phyloP scores from a whole-genome alignment of 2,113 vertebrate genomes.

The Panurus biarmicus region DNA sequence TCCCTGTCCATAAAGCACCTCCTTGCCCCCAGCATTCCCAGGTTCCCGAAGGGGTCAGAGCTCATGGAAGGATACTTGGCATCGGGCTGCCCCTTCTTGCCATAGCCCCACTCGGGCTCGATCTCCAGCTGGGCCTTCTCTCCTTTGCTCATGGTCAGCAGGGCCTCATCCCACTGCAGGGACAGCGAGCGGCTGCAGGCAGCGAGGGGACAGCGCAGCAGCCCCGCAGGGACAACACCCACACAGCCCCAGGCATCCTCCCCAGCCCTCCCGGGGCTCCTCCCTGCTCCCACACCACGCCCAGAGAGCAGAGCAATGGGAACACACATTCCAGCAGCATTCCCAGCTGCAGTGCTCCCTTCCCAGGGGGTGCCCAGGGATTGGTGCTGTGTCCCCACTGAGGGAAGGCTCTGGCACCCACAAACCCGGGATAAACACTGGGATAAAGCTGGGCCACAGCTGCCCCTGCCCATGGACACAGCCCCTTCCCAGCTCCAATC shows the following conservation, averaged over 20 bases:
- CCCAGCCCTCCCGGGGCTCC: neutral
- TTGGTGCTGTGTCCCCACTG: neutral
- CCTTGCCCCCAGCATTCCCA: rapidly evolving
- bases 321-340: neutral
- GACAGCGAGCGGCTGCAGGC: neutral
- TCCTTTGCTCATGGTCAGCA: constrained; percentile 95
- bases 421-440: neutral
- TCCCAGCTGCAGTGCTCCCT: neutral
- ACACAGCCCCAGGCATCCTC: neutral
- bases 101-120: constrained; percentile 93
- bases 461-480: neutral
- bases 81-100: constrained; percentile 90
- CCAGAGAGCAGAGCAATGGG: neutral
- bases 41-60: rapidly evolving
- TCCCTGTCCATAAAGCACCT: rapidly evolving
- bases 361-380: neutral
- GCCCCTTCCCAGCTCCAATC: neutral
- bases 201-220: rapidly evolving
- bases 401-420: neutral
- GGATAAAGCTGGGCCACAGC: neutral
- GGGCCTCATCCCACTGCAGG: constrained; percentile 88
- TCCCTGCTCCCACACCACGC: neutral
- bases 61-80: constrained; percentile 89
- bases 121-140: constrained; percentile 93
- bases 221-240: too few relatives aligned